Conservation (phyloP, 1,140 invertebrate genomes). For the Zaprionus africanus region DNA sequence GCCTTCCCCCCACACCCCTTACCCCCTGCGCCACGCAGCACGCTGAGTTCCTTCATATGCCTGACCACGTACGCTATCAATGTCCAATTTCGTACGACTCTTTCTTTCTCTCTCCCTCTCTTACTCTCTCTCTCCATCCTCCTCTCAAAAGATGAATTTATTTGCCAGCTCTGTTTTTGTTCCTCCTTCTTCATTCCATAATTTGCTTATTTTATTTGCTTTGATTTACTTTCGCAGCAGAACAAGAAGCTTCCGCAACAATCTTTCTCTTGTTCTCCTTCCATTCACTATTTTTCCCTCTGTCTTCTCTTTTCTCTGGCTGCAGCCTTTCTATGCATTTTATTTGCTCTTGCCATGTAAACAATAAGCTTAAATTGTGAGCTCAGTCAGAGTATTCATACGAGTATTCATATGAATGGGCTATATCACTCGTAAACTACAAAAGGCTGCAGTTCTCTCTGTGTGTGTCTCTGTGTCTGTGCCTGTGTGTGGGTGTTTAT, state of each 20-base stretch:
- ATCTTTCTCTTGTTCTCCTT: not conserved
- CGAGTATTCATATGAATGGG: slow-evolving; percentile 47
- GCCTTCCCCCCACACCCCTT: not conserved
- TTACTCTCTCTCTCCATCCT: not conserved
- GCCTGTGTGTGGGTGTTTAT: slow-evolving; percentile 7
- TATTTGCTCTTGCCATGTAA: slow-evolving; percentile 39
- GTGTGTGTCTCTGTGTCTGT: not conserved
- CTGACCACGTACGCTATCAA: slow-evolving; percentile 74
- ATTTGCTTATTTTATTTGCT: slow-evolving; percentile 73
- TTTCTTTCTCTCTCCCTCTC: slow-evolving; percentile 9
- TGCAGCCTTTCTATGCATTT: slow-evolving; percentile 25
- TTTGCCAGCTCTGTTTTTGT: slow-evolving; percentile 30
- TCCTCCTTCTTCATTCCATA: slow-evolving; percentile 45
- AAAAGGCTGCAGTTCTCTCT: slow-evolving; percentile 24
- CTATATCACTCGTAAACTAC: slow-evolving; percentile 53
- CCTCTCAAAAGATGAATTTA: slow-evolving; percentile 51
- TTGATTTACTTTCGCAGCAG: slow-evolving; percentile 44
- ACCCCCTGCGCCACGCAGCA: not conserved
- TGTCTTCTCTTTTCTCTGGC: not conserved
- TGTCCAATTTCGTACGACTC: slow-evolving; percentile 61
- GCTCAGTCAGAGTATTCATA: slow-evolving; percentile 17
- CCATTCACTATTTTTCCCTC: not conserved
- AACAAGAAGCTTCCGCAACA: slow-evolving; percentile 6
- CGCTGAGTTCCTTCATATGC: slow-evolving; percentile 27
- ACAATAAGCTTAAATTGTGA: slow-evolving; percentile 56